phyloP scores from a whole-genome alignment of 2,113 vertebrate species.

The Gavialis gangeticus region DNA sequence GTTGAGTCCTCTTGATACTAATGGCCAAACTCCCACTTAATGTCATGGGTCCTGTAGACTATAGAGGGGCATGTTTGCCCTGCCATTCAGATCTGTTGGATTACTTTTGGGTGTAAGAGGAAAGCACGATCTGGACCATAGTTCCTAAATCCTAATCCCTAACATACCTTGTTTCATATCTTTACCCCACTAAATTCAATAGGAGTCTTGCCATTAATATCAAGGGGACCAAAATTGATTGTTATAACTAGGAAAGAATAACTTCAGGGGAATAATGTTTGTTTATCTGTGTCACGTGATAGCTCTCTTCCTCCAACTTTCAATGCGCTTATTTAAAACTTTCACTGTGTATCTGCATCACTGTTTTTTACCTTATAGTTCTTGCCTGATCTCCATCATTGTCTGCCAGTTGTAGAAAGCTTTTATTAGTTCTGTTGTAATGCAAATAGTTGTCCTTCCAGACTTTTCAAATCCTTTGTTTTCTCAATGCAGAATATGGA shows the following conservation, averaged over 20 bases:
- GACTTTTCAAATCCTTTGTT: not conserved
- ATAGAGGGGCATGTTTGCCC: too few relatives aligned
- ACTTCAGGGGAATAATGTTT: not conserved
- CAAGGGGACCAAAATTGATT: not conserved
- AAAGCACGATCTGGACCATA: not conserved
- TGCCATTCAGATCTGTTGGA: not conserved
- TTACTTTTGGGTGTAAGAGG: not conserved
- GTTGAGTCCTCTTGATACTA: too few relatives aligned
- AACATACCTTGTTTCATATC: not conserved
- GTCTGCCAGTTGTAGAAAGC: not conserved
- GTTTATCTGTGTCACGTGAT: not conserved
- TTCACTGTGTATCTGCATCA: not conserved
- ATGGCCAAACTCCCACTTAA: too few relatives aligned
- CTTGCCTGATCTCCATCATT: not conserved
- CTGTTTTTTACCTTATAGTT: not conserved
- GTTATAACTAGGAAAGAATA: not conserved
- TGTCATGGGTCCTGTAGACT: too few relatives aligned
- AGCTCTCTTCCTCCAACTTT: not conserved
- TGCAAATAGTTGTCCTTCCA: not conserved
- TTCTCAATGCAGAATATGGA: not conserved
- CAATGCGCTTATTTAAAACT: not conserved
- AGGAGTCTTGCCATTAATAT: not conserved
- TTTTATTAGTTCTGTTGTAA: not conserved
- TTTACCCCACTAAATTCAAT: not conserved
- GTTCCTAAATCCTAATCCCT: too few relatives aligned